Conservation (phyloP, 2,888 invertebrate genomes). For the Scotopteryx bipunctaria region DNA sequence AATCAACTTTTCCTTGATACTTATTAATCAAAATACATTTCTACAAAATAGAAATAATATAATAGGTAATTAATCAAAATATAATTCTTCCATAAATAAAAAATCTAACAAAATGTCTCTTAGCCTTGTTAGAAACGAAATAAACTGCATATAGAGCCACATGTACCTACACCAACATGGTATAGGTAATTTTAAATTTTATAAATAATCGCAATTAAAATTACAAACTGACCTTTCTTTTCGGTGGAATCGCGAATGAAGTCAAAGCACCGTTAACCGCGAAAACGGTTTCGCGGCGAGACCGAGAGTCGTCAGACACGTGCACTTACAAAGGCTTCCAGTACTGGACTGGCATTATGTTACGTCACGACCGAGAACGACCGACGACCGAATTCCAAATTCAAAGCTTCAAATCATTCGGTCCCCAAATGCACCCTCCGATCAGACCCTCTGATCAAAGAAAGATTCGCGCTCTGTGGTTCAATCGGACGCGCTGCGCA, state of each 20-base stretch:
- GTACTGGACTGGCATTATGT: conserved; percentile 1
- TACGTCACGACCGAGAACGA: neutral
- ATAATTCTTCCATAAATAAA: too few relatives aligned
- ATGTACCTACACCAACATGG: too few relatives aligned
- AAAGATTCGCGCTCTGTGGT: too few relatives aligned
- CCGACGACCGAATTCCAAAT: neutral
- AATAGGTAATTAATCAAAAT: too few relatives aligned
- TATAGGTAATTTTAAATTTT: neutral
- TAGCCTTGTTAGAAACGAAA: too few relatives aligned
- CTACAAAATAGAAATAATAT: too few relatives aligned
- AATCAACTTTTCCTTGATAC: too few relatives aligned
- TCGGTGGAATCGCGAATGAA: conserved; percentile 14
- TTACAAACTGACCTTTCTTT: conserved; percentile 24
- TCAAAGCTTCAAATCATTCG: neutral
- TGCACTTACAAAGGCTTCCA: neutral
- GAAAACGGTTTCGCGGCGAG: conserved; percentile 7
- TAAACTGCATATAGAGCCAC: too few relatives aligned
- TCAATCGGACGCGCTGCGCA: too few relatives aligned
- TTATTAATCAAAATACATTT: too few relatives aligned
- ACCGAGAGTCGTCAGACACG: neutral
- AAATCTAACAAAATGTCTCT: too few relatives aligned
- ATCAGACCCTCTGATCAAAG: neutral
- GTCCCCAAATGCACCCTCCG: neutral
- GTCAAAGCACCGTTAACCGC: conserved; percentile 21
- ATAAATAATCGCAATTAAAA: neutral